These are phyloP conservation scores for Andrena bucephala DNA, from an alignment of 2,888 invertebrate genomes.

Conservation along the genomic window DNA sequence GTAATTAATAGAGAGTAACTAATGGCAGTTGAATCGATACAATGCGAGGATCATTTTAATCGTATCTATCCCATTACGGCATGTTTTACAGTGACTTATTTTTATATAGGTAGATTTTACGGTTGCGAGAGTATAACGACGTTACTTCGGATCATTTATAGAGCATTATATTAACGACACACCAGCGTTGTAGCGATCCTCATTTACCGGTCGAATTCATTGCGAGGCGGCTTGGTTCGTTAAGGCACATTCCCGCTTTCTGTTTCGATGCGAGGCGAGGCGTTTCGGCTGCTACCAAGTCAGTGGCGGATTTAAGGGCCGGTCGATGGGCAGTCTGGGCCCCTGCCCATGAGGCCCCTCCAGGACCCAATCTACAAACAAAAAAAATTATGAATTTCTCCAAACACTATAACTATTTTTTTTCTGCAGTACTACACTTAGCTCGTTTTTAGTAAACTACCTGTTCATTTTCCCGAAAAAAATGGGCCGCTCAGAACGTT, in stretches of 20 bases:
- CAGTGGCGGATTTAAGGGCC: no score
- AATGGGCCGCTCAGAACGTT: no score
- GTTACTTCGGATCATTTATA: slow-evolving; percentile 42
- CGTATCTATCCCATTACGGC: slow-evolving; percentile 33
- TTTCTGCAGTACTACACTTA: no score
- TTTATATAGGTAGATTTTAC: slow-evolving; percentile 56
- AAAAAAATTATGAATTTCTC: not conserved
- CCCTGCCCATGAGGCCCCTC: no score
- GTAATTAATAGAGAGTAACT: slow-evolving; percentile 40
- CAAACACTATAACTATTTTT: no score
- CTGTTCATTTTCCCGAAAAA: no score
- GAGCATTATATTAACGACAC: slow-evolving; percentile 29
- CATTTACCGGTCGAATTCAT: not conserved
- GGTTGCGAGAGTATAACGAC: slow-evolving; percentile 40
- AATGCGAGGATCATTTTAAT: slow-evolving; percentile 53
- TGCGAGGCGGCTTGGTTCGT: not conserved
- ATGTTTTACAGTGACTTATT: slow-evolving; percentile 62
- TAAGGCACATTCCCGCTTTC: not conserved
- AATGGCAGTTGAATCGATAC: slow-evolving; percentile 44
- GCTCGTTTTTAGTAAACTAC: no score
- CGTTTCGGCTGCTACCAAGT: slow-evolving; percentile 19
- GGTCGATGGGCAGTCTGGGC: no score
- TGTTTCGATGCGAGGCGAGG: not conserved
- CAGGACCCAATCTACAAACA: not conserved
- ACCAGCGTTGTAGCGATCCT: slow-evolving; percentile 16